These are phyloP conservation scores for Brachypodius melanocephalos DNA, from an alignment of 2,113 vertebrate genomes.

Conservation along the genomic window DNA sequence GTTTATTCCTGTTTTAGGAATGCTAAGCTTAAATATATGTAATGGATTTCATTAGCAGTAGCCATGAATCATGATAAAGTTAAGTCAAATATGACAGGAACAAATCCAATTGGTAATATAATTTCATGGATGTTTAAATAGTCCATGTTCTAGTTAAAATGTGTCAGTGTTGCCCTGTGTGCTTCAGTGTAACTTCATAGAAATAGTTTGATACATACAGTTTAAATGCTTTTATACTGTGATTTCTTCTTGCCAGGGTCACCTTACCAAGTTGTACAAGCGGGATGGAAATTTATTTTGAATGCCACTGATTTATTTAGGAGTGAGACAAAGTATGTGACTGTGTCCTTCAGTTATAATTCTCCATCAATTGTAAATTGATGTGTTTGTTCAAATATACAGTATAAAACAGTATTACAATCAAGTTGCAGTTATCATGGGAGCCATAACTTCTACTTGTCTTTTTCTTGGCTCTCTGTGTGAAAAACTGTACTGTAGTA, in stretches of 20 bases:
- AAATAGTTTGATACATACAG: background rate
- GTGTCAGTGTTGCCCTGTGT: background rate
- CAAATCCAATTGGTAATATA: background rate
- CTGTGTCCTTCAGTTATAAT: conserved; percentile 8
- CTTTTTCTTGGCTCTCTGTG: conserved; percentile 20
- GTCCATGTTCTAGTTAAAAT: background rate
- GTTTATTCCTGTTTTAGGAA: background rate
- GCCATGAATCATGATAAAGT: background rate
- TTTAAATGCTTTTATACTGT: background rate
- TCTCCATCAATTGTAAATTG: conserved; percentile 42
- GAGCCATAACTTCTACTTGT: conserved; percentile 29
- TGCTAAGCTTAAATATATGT: background rate
- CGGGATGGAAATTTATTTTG: background rate
- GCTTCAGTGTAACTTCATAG: background rate
- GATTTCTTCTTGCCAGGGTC: background rate
- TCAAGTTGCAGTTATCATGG: conserved; percentile 38
- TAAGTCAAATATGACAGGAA: background rate
- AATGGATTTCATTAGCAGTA: background rate
- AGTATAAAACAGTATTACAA: background rate
- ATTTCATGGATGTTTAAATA: background rate
- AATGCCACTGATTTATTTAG: background rate
- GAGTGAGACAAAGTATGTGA: conserved; percentile 9
- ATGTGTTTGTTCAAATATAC: background rate
- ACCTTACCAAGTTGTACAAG: background rate
- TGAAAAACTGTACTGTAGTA: background rate